Percentiles rank a stretch among this genome's conserved stretches.
Evolutionary conservation across 2,888 invertebrate species (phyloP).

Genomic region (Melipona beecheii): DNA sequence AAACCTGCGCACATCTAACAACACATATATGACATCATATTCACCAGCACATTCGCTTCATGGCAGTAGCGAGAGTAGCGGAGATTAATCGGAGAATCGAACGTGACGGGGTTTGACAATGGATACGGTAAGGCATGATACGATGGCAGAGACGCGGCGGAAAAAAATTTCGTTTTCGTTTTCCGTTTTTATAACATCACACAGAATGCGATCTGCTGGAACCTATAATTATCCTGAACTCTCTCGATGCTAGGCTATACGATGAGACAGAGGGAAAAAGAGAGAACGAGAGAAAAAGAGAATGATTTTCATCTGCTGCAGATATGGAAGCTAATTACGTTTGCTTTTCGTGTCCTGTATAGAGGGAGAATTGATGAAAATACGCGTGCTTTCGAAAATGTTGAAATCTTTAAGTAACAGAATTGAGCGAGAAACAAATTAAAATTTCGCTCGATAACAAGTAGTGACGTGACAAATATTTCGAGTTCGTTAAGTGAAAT

Average conservation of each 20-base stretch:
- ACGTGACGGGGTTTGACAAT: slow-evolving; percentile 59
- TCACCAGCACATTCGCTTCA: slow-evolving; percentile 68
- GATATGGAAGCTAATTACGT: background rate
- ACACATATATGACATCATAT: slow-evolving; percentile 66
- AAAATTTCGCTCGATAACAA: background rate
- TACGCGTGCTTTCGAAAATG: background rate
- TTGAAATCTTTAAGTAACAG: background rate
- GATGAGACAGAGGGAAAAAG: background rate
- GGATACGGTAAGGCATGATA: slow-evolving; percentile 52
- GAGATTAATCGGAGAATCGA: slow-evolving; percentile 57
- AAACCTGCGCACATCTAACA: slow-evolving; percentile 67
- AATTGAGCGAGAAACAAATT: background rate
- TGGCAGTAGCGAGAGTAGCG: slow-evolving; percentile 63
- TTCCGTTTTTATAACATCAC: slow-evolving; percentile 17
- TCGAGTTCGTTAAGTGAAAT: background rate
- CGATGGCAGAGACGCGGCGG: slow-evolving; percentile 42
- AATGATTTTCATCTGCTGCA: background rate
- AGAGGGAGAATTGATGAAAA: background rate
- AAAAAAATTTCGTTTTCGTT: slow-evolving; percentile 20
- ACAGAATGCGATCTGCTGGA: slow-evolving; percentile 81
- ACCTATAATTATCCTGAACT: slow-evolving; percentile 60
- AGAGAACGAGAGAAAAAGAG: too few relatives aligned
- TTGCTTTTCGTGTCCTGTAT: background rate
- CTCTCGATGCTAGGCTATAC: slow-evolving; percentile 1
- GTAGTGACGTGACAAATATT: background rate